phyloP scores from a whole-genome alignment of 2,888 invertebrate genomes.

The Zaprionus bogoriensis region DNA sequence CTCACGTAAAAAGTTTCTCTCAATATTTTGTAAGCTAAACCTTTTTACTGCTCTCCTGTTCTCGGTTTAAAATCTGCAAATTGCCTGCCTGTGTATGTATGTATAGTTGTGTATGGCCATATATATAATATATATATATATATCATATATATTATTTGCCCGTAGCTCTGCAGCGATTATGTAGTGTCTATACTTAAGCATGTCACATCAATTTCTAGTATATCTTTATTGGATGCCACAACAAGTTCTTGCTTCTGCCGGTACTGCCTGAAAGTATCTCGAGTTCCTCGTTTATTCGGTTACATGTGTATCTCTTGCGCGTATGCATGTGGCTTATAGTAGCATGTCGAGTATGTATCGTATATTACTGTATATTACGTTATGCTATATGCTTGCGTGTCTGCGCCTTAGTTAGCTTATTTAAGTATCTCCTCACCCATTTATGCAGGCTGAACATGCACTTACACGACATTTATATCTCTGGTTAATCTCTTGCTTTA shows the following conservation, averaged over 20 bases:
- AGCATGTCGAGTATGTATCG: constrained; percentile 24
- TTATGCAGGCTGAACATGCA: constrained; percentile 60
- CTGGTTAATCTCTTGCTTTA: constrained; percentile 51
- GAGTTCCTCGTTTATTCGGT: constrained; percentile 15
- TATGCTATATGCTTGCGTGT: constrained; percentile 11
- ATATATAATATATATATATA: constrained; percentile 16
- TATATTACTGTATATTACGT: constrained; percentile 20
- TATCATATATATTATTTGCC: not conserved
- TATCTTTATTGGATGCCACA: constrained; percentile 39
- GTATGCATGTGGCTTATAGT: constrained; percentile 27
- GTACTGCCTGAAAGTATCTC: constrained; percentile 28
- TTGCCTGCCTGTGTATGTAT: constrained; percentile 8
- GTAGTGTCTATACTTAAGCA: constrained; percentile 42
- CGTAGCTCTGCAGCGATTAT: constrained; percentile 11
- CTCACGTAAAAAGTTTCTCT: constrained; percentile 68
- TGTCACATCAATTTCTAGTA: constrained; percentile 59
- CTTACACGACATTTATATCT: constrained; percentile 74
- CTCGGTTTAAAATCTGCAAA: constrained; percentile 38
- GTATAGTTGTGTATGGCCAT: constrained; percentile 22
- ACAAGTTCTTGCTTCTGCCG: constrained; percentile 25
- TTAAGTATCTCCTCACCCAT: constrained; percentile 6
- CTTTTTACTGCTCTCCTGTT: constrained; percentile 30
- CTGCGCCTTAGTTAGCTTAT: constrained; percentile 10
- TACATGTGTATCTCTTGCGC: constrained; percentile 38
- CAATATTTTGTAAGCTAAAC: constrained; percentile 38